Percentiles rank a stretch among this genome's conserved stretches.
Conservation (phyloP, 2,797 vertebrate genomes). For the Lepilemur septentrionalis region DNA sequence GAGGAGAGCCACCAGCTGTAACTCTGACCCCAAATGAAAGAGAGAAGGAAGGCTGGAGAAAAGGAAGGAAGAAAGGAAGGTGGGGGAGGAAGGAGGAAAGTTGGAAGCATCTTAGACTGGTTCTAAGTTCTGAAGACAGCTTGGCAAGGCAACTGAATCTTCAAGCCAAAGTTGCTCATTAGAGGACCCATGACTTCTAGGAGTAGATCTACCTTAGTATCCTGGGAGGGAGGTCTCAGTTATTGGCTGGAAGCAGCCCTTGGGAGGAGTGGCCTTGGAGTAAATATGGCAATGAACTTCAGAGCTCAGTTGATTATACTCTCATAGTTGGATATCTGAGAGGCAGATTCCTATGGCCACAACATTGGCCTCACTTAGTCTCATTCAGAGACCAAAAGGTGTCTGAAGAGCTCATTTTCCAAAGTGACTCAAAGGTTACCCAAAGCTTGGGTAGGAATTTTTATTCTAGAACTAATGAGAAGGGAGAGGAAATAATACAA, state of each 20-base stretch:
- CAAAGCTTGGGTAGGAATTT: background rate
- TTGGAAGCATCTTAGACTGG: background rate
- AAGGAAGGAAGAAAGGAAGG: no score
- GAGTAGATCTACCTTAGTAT: background rate
- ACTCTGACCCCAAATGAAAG: background rate
- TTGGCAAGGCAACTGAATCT: background rate
- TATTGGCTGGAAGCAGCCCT: background rate
- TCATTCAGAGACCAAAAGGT: background rate
- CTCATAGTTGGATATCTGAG: background rate
- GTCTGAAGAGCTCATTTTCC: background rate
- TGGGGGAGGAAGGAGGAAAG: no score
- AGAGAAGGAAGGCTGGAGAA: background rate
- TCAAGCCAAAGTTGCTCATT: background rate
- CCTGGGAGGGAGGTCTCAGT: background rate
- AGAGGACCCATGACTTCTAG: background rate
- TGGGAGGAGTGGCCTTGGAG: background rate
- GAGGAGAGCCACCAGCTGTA: background rate
- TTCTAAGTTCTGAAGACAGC: conserved; percentile 14
- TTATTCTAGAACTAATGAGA: conserved; percentile 31
- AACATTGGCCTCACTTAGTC: background rate
- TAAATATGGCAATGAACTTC: background rate
- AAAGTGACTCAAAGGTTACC: background rate
- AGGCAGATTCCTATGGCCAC: background rate
- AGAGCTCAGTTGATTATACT: background rate
- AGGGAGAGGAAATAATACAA: background rate